Conservation (phyloP, 2,888 invertebrate species). For the Odontothrips loti region DNA sequence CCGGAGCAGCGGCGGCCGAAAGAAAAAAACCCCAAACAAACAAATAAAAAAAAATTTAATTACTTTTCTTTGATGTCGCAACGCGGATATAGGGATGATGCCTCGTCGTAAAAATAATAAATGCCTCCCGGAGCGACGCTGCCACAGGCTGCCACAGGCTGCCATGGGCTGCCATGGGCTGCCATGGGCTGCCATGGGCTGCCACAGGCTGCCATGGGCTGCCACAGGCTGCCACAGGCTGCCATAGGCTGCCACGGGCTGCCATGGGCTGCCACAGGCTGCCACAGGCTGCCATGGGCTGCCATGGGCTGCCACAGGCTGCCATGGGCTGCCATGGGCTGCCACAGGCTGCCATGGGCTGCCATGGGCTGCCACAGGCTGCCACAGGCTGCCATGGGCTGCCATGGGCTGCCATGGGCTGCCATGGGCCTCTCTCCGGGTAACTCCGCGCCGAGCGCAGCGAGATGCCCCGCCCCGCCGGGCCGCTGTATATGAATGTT, state of each 20-base stretch:
- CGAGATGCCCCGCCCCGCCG: background rate
- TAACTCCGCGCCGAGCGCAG: no score
- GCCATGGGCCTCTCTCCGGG: no score
- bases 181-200: no score
- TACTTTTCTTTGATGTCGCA: constrained; percentile 25
- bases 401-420: no score
- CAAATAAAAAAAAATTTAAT: background rate
- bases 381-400: background rate
- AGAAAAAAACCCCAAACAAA: no score
- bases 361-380: background rate
- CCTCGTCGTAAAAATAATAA: constrained; percentile 22
- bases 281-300: background rate
- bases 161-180: background rate
- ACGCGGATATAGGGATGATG: constrained; percentile 3
- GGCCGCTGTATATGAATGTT: constrained; percentile 4
- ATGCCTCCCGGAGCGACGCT: background rate
- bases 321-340: no score
- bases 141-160: background rate
- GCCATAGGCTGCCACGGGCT: background rate
- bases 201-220: background rate
- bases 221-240: background rate
- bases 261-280: background rate
- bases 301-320: background rate
- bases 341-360: background rate
- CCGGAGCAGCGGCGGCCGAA: background rate